phyloP scores from a whole-genome alignment of 2,888 invertebrate genomes.

The Paralinhomoeus sp. region DNA sequence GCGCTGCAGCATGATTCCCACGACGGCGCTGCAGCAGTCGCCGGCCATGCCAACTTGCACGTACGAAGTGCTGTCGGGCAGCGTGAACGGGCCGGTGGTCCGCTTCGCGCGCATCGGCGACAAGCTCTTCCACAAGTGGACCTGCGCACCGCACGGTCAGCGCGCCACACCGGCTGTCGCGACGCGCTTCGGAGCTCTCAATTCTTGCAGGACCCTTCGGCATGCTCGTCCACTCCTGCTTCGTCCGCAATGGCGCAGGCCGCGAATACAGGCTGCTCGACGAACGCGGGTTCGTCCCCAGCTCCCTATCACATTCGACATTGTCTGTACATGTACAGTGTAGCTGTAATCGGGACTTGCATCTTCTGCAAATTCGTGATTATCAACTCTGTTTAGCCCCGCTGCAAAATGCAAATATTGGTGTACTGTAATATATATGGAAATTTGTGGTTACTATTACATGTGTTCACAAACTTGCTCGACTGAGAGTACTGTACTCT shows the following conservation, averaged over 20 bases:
- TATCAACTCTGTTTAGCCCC: too few species aligned
- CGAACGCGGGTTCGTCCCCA: conserved; percentile 14
- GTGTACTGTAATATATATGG: too few species aligned
- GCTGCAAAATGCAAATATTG: too few species aligned
- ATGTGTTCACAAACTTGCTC: too few species aligned
- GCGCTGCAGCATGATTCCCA: not conserved
- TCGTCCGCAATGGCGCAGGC: conserved; percentile 18
- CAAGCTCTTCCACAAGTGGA: conserved; percentile 18
- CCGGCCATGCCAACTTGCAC: conserved; percentile 9
- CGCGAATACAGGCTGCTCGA: conserved; percentile 18
- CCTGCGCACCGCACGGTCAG: conserved; percentile 9
- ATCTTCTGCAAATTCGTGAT: too few species aligned
- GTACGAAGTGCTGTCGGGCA: conserved; percentile 15
- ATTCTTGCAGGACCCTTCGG: conserved; percentile 7
- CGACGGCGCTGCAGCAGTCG: not conserved
- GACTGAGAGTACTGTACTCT: too few species aligned
- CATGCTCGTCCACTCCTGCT: conserved; percentile 20
- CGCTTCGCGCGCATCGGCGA: conserved; percentile 20
- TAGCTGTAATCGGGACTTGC: too few species aligned
- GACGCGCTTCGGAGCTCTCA: not conserved
- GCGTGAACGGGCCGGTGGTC: conserved; percentile 13
- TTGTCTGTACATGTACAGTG: too few species aligned
- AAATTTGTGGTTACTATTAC: too few species aligned
- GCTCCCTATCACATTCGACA: too few species aligned
- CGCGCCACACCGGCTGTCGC: not conserved